These are phyloP conservation scores for Rhagologus leucostigma DNA, from an alignment of 2,113 vertebrate species.

Conservation along the genomic window DNA sequence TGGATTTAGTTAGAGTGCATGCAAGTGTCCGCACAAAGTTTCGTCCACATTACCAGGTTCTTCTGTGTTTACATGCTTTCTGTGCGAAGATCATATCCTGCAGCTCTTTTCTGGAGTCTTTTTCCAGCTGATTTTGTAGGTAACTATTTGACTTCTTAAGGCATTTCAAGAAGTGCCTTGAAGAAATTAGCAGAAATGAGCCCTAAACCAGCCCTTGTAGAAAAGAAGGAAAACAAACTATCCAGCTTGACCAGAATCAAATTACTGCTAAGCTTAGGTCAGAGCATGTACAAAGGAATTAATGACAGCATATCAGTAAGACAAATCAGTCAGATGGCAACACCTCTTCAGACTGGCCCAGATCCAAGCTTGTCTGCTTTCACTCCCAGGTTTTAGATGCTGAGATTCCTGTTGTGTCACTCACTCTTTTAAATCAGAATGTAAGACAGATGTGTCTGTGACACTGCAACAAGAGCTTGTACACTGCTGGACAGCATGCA, in stretches of 20 bases:
- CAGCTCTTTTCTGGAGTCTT: neutral
- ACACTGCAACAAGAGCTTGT: neutral
- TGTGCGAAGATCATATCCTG: neutral
- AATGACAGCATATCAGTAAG: neutral
- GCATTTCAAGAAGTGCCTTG: neutral
- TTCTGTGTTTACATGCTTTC: neutral
- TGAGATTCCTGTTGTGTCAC: neutral
- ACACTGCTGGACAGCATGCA: accelerated
- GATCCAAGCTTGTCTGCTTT: neutral
- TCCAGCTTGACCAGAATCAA: neutral
- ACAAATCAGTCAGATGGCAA: neutral
- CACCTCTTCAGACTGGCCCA: neutral
- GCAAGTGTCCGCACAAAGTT: neutral
- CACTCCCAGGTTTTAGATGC: neutral
- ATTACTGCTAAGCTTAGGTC: neutral
- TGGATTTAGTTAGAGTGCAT: neutral
- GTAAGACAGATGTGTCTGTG: neutral
- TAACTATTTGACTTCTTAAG: neutral
- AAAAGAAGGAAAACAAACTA: neutral
- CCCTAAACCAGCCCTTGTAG: neutral
- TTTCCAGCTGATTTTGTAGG: neutral
- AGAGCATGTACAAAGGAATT: neutral
- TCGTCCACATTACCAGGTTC: neutral
- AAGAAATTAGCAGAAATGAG: neutral
- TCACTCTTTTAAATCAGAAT: neutral